These are phyloP conservation scores for Cryptophagus acutangulus DNA, from an alignment of 2,888 invertebrate species.

Conservation along the genomic window DNA sequence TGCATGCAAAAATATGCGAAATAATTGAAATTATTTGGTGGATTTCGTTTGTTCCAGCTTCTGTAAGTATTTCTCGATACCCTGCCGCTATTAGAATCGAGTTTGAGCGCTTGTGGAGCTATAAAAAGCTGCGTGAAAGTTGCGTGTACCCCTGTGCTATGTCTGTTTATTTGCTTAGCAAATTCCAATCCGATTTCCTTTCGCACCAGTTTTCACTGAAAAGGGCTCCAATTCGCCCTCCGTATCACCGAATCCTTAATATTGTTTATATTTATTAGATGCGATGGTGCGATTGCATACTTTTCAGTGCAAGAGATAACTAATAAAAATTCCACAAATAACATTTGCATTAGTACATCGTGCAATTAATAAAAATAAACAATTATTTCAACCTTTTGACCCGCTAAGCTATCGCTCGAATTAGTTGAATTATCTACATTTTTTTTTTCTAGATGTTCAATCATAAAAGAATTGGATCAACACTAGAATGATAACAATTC, in stretches of 20 bases:
- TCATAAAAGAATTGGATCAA: constrained; percentile 29
- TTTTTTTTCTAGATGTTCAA: constrained; percentile 25
- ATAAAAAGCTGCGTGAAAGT: too few species aligned
- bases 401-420: constrained; percentile 10
- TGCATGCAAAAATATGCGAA: constrained; percentile 17
- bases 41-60: constrained; percentile 29
- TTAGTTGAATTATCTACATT: neutral
- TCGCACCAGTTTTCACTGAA: neutral
- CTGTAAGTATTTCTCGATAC: constrained; percentile 28
- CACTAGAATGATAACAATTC: neutral
- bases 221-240: neutral
- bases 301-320: neutral
- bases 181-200: constrained; percentile 32
- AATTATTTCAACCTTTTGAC: constrained; percentile 21
- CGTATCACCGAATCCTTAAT: neutral
- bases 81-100: constrained; percentile 1
- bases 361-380: constrained; percentile 25
- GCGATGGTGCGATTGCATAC: neutral
- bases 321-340: constrained; percentile 28
- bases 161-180: constrained; percentile 24
- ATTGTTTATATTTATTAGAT: too few species aligned
- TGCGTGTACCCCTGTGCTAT: constrained; percentile 12
- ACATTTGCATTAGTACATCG: constrained; percentile 26
- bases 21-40: constrained; percentile 17
- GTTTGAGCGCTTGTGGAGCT: too few species aligned